Percentiles rank a stretch among this genome's conserved stretches.
Conservation (phyloP, 2,888 invertebrate species). For the Agonopterix arenella region DNA sequence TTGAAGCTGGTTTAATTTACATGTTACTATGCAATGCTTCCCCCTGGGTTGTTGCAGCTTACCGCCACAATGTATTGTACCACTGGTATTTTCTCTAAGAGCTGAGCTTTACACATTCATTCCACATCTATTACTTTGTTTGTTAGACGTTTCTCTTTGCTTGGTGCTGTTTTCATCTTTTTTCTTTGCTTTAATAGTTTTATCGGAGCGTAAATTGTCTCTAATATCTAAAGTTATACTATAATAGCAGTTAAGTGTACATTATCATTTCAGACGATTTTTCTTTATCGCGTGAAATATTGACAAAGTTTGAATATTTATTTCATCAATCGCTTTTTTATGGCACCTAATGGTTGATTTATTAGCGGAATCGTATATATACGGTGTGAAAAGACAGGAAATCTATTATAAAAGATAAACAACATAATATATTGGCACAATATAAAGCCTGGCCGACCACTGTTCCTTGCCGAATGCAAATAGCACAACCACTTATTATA, state of each 20-base stretch:
- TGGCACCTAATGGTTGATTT: no score
- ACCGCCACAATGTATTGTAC: slow-evolving; percentile 4
- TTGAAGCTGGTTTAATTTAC: slow-evolving; percentile 30
- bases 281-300: slow-evolving; percentile 1
- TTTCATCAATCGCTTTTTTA: not conserved
- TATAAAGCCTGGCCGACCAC: no score
- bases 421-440: no score
- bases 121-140: slow-evolving; percentile 12
- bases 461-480: no score
- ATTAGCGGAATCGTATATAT: no score
- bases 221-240: slow-evolving; percentile 23
- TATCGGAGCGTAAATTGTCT: slow-evolving; percentile 33
- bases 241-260: slow-evolving; percentile 8
- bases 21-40: slow-evolving; percentile 17
- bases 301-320: slow-evolving; percentile 3
- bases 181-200: slow-evolving; percentile 27
- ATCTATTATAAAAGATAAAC: no score
- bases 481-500: no score
- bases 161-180: slow-evolving; percentile 24
- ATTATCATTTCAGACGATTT: slow-evolving; percentile 1
- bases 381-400: no score
- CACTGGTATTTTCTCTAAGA: slow-evolving; percentile 2
- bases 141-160: slow-evolving; percentile 14
- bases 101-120: slow-evolving; percentile 1
- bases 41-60: slow-evolving; percentile 1